Conservation (phyloP, 2,797 vertebrate species). For the Lithobates sylvaticus region DNA sequence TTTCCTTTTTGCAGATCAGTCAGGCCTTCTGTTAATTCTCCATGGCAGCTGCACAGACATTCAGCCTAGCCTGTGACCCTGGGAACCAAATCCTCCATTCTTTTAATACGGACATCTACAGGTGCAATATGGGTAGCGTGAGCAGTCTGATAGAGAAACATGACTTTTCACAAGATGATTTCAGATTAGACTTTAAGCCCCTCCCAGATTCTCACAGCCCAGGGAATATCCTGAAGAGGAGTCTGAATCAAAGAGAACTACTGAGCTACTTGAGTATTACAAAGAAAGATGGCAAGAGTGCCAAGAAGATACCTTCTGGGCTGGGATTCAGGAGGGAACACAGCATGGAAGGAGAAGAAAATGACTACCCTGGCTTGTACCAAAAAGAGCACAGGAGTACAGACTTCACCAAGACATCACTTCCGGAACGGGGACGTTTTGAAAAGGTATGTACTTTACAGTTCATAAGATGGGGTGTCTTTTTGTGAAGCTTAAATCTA, state of each 20-base stretch:
- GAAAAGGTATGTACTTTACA: slow-evolving; percentile 77
- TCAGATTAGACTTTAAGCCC: slow-evolving; percentile 79
- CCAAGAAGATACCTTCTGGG: slow-evolving; percentile 79
- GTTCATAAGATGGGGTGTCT: neutral
- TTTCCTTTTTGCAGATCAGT: slow-evolving; percentile 76
- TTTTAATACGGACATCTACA: slow-evolving; percentile 69
- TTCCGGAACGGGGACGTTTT: slow-evolving; percentile 85
- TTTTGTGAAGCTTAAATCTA: too few species aligned
- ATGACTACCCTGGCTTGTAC: slow-evolving; percentile 84
- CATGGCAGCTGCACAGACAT: slow-evolving; percentile 94
- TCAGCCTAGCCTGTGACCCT: slow-evolving; percentile 84
- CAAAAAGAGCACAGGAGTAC: slow-evolving; percentile 83
- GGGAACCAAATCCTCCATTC: slow-evolving; percentile 78
- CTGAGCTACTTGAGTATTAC: slow-evolving; percentile 93
- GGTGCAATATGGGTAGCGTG: slow-evolving; percentile 93
- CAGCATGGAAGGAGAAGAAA: slow-evolving; percentile 78
- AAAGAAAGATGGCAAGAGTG: slow-evolving; percentile 85
- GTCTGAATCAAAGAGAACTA: slow-evolving; percentile 90
- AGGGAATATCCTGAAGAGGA: slow-evolving; percentile 89
- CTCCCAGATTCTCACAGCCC: slow-evolving; percentile 86
- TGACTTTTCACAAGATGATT: slow-evolving; percentile 82
- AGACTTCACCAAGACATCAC: slow-evolving; percentile 91
- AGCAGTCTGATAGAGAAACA: slow-evolving; percentile 95
- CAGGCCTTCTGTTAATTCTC: slow-evolving; percentile 79
- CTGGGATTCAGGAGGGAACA: slow-evolving; percentile 76